These are phyloP conservation scores for Limanda limanda DNA, from an alignment of 2,113 vertebrate species.

Conservation along the genomic window DNA sequence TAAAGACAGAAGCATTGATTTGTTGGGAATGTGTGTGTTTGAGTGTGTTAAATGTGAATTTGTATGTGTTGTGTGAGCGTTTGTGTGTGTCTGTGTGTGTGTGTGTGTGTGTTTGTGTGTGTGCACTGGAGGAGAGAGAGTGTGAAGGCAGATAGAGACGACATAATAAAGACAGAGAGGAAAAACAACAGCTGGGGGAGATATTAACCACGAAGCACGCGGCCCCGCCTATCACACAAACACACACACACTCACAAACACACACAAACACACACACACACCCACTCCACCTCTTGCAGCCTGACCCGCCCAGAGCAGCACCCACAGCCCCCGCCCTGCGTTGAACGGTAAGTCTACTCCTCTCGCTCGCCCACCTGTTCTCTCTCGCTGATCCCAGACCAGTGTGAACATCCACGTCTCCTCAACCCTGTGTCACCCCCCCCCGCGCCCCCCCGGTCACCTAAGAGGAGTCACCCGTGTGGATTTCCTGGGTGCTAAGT, in stretches of 20 bases:
- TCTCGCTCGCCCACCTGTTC: conserved; percentile 56
- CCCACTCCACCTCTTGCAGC: conserved; percentile 32
- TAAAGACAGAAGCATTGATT: conserved; percentile 3
- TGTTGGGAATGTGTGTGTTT: not conserved
- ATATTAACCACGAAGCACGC: conserved; percentile 50
- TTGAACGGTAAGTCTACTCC: not conserved
- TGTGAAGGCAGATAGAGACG: conserved; percentile 18
- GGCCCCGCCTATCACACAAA: conserved; percentile 22
- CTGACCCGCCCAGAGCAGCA: conserved; percentile 39
- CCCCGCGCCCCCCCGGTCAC: conserved; percentile 32
- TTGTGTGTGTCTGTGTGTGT: not conserved
- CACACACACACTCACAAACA: conserved; percentile 25
- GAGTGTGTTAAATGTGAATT: not conserved
- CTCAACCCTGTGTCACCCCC: no score
- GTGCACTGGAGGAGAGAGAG: not conserved
- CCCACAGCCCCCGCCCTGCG: conserved; percentile 25
- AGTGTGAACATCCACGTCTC: not conserved
- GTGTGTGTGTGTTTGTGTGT: not conserved
- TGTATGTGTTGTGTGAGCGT: not conserved
- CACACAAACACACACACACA: conserved; percentile 2
- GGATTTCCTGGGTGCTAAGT: conserved; percentile 34
- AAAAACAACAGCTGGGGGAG: conserved; percentile 70
- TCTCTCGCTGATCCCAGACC: conserved; percentile 34
- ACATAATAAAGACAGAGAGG: conserved; percentile 27
- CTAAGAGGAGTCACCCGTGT: conserved; percentile 34